phyloP scores from a whole-genome alignment of 2,113 vertebrate species.

The Tinamus guttatus region DNA sequence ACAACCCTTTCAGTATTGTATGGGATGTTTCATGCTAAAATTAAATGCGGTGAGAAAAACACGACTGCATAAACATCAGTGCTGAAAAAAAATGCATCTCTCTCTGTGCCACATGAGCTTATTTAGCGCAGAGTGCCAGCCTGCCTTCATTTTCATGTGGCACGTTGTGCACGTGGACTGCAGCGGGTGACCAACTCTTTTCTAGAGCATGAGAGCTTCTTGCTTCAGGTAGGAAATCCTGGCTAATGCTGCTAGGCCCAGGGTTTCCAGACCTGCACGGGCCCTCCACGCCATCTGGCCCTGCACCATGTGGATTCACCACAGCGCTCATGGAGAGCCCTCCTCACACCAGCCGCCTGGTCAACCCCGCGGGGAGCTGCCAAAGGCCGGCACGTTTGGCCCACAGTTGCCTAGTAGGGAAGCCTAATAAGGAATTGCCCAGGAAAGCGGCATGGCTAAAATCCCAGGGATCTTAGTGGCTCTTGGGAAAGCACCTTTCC shows the following conservation, averaged over 20 bases:
- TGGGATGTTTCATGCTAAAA: not conserved
- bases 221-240: not conserved
- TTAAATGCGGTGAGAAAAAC: not conserved
- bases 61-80: not conserved
- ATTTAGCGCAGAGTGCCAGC: not conserved
- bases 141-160: not conserved
- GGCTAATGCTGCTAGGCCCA: rapidly evolving
- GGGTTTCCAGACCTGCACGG: not conserved
- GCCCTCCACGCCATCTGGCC: not conserved
- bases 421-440: not conserved
- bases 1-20: not conserved
- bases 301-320: not conserved
- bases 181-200: not conserved
- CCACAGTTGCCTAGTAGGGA: not conserved
- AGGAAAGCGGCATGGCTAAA: not conserved
- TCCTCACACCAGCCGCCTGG: not conserved
- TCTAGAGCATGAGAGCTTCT: rapidly evolving
- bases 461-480: not conserved
- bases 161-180: not conserved
- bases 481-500: not conserved
- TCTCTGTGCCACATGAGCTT: not conserved
- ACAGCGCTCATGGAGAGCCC: not conserved
- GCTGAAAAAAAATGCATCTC: not conserved
- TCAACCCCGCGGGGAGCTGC: not conserved
- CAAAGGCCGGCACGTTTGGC: not conserved